Percentiles rank a stretch among this genome's conserved stretches.
phyloP scores from a whole-genome alignment of 2,113 vertebrate genomes.

The Miniopterus natalensis region DNA sequence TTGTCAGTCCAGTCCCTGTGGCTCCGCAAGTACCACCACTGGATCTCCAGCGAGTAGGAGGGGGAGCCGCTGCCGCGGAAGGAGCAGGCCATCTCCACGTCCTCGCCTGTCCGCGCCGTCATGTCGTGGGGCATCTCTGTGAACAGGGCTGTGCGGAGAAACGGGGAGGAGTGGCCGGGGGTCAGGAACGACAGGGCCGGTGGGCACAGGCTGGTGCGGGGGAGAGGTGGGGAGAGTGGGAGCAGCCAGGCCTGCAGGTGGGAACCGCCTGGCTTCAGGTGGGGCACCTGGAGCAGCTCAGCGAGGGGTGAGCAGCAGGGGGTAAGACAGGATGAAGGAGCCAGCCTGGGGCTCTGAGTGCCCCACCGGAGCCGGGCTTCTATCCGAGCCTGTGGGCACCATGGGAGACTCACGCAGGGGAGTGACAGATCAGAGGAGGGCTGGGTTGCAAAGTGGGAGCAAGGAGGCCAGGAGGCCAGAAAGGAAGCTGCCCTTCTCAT shows the following conservation, averaged over 20 bases:
- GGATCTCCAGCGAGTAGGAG: conserved; percentile 97
- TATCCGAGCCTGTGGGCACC: accelerated
- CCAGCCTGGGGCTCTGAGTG: accelerated
- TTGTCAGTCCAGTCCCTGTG: conserved; percentile 91
- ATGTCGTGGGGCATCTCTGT: conserved; percentile 96
- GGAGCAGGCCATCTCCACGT: conserved; percentile 99
- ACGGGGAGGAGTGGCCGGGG: neutral
- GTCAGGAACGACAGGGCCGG: neutral
- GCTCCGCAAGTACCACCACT: conserved; percentile 98
- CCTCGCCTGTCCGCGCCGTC: conserved; percentile 92
- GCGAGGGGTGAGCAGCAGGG: neutral
- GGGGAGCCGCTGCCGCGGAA: conserved; percentile 95
- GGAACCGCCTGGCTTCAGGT: neutral
- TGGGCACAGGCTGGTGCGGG: too few species aligned
- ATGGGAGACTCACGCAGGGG: accelerated
- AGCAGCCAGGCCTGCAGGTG: neutral
- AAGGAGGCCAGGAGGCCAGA: neutral
- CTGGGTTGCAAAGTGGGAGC: neutral
- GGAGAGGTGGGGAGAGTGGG: accelerated
- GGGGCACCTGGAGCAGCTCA: neutral
- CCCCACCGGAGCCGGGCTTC: neutral
- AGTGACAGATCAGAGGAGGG: neutral
- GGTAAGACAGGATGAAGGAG: too few species aligned
- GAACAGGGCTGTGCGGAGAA: conserved; percentile 92
- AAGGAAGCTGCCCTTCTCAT: neutral